phyloP scores from a whole-genome alignment of 2,888 invertebrate genomes.

The Ceramica pisi region DNA sequence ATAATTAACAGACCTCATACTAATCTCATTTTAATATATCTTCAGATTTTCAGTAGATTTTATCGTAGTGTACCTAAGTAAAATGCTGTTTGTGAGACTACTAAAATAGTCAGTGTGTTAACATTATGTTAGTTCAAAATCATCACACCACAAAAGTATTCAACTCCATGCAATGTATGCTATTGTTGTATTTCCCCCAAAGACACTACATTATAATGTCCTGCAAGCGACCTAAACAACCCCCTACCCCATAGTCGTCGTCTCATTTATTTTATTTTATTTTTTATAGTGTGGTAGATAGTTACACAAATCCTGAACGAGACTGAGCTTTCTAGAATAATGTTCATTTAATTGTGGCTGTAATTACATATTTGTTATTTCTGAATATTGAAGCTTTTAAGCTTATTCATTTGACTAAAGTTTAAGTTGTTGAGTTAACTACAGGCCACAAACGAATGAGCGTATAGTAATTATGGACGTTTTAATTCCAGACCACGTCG shows the following conservation, averaged over 20 bases:
- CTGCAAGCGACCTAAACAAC: conserved; percentile 69
- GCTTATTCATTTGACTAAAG: not conserved
- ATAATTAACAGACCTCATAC: conserved; percentile 18
- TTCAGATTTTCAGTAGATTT: not conserved
- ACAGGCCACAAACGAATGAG: conserved; percentile 82
- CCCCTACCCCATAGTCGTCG: conserved; percentile 66
- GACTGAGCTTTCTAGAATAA: conserved; percentile 86
- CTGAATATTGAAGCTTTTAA: not conserved
- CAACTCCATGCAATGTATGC: conserved; percentile 68
- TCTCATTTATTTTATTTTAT: conserved; percentile 66
- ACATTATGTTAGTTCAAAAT: conserved; percentile 51
- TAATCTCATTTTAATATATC: not conserved
- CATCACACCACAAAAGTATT: conserved; percentile 64
- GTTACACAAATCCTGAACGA: conserved; percentile 86
- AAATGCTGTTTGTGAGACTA: conserved; percentile 21
- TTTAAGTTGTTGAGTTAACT: conserved; percentile 7
- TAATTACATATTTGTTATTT: conserved; percentile 33
- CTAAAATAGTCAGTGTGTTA: conserved; percentile 34
- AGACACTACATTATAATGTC: conserved; percentile 65
- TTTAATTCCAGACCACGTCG: conserved; percentile 77
- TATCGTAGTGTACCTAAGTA: not conserved
- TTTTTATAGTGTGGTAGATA: conserved; percentile 79
- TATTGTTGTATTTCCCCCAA: conserved; percentile 66
- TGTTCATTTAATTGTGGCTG: conserved; percentile 85
- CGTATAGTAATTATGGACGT: conserved; percentile 83